Base-by-base conservation (phyloP, 2,888 invertebrate species). In the Agrenia bidenticulata region DNA sequence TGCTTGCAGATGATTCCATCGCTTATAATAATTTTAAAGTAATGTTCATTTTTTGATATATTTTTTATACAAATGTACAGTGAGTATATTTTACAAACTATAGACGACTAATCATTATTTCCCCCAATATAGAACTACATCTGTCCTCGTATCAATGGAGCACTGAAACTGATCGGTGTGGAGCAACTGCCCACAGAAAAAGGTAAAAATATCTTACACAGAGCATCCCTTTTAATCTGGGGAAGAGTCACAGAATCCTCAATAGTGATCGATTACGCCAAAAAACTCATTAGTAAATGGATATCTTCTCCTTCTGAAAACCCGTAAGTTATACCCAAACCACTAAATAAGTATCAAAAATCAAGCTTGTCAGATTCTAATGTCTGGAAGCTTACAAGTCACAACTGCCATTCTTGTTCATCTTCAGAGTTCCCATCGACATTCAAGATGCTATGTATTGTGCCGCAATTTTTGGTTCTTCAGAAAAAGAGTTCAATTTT, bases 101-200 rank as follows among this genome's bases (percentile, higher is more conserved):
- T 11, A 7, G 39, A 39, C 39, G 7, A 11, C 39, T 45, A 45
- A 45, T 45, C 23, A 24, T n/a, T 45, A n/a, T n/a, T n/a, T n/a
- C n/a, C n/a, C n/a, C n/a, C n/a, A n/a, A n/a, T n/a, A n/a, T n/a
- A 58, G 58, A 27, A 42, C 21, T 58, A 58, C 42, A 2, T 58
- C 1, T 1, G n/a, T 4, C 58, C 58, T 9, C 11, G 49, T 13
- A 17, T 58, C 11, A 23, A 23, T 4, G 11, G 13, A 7, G 49
- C 27, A n/a, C n/a, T 58, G 23, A 21, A 24, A 45, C 13, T 21
- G 4, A 23, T 58, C 19, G 58, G 58, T 5, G 26, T 45, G 15
- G 58, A 42, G 24, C 45, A 42, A 11, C 4, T 23, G 7, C 23
- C 26, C n/a, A 9, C n/a, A 1, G 58, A 45, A 15, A 21, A 17